Evolutionary conservation across 2,113 vertebrate genomes (phyloP).

Genomic region (Chelonoidis abingdonii): DNA sequence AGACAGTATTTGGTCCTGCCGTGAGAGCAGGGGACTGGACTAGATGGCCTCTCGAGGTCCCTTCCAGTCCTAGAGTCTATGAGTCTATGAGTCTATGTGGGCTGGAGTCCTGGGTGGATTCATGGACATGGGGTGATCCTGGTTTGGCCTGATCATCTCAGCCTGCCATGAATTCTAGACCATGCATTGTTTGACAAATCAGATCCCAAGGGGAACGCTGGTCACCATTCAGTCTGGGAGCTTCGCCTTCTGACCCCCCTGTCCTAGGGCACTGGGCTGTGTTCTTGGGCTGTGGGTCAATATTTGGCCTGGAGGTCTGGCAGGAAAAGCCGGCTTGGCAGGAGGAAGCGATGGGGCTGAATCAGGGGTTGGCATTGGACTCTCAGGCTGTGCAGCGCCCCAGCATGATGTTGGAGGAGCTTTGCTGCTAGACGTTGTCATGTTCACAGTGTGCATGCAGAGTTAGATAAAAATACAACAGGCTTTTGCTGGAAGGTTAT

Average conservation of each 20-base stretch:
- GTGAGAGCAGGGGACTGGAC: too few species aligned
- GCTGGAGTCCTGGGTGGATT: not conserved
- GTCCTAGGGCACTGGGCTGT: too few species aligned
- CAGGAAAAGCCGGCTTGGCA: not conserved
- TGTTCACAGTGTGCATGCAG: too few species aligned
- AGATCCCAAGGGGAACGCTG: not conserved
- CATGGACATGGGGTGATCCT: not conserved
- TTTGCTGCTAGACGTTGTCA: not conserved
- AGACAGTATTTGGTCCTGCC: too few species aligned
- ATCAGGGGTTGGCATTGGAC: not conserved
- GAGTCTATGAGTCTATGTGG: too few species aligned
- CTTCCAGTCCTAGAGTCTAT: too few species aligned
- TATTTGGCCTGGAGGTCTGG: not conserved
- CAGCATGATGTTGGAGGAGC: not conserved
- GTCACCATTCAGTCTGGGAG: not conserved
- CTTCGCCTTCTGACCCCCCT: not conserved
- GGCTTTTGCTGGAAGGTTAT: too few species aligned
- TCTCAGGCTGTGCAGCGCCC: not conserved
- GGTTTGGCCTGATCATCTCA: not conserved
- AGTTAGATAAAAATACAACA: too few species aligned
- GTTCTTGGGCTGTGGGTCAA: not conserved
- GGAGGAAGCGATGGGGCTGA: not conserved
- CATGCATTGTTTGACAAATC: not conserved
- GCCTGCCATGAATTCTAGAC: not conserved
- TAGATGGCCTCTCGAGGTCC: too few species aligned